Evolutionary conservation across 2,797 vertebrate genomes (phyloP).

Genomic region (Mionectes olivaceus): DNA sequence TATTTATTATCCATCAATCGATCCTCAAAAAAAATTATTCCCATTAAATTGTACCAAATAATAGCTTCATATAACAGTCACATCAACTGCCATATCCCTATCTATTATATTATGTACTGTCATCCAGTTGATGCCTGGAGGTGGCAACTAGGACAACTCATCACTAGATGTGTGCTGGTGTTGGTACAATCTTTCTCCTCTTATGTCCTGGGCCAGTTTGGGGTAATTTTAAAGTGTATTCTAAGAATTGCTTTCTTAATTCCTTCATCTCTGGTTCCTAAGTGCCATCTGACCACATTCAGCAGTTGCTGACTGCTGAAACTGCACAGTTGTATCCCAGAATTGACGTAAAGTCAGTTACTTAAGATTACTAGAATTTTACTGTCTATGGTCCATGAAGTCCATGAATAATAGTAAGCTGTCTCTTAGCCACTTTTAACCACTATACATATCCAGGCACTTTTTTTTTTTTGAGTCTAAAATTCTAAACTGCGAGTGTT

Average conservation of each 20-base stretch:
- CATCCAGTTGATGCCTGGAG: background rate
- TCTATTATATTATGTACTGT: background rate
- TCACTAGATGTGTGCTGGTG: accelerated
- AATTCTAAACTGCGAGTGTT: background rate
- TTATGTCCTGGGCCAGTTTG: background rate
- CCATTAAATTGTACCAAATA: background rate
- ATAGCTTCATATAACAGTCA: background rate
- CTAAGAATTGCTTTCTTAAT: background rate
- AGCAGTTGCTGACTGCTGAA: background rate
- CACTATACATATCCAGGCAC: background rate
- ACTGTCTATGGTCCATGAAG: background rate
- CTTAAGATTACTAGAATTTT: background rate
- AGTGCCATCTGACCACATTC: background rate
- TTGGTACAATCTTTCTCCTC: background rate
- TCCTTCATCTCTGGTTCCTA: background rate
- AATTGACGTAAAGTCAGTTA: background rate
- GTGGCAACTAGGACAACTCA: background rate
- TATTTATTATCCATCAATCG: background rate
- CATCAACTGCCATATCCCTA: background rate
- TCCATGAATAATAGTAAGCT: background rate
- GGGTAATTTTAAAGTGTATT: background rate
- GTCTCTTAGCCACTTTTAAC: background rate
- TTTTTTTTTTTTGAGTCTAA: background rate
- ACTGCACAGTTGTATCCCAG: background rate
- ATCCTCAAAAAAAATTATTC: background rate